Conservation (phyloP, 2,888 invertebrate genomes). For the Drosophila yooni region DNA sequence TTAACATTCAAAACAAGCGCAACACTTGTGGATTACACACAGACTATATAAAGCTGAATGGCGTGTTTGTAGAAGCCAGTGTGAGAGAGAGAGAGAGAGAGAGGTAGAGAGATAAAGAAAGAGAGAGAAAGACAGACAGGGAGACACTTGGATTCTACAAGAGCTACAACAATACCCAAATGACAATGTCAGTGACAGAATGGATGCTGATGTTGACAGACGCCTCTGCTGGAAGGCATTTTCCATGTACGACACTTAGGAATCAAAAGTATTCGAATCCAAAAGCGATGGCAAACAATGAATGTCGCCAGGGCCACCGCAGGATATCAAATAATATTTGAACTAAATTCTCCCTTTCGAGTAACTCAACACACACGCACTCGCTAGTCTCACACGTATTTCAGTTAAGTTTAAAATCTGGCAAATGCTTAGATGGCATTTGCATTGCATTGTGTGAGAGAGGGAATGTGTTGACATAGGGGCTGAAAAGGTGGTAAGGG, state of each 20-base stretch:
- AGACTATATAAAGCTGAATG: conserved; percentile 6
- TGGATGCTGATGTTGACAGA: conserved; percentile 58
- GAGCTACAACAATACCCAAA: conserved; percentile 64
- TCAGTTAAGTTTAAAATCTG: conserved; percentile 52
- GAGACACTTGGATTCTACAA: neutral
- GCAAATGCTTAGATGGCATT: conserved; percentile 49
- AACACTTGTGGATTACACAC: conserved; percentile 69
- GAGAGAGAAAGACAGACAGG: neutral
- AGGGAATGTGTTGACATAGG: conserved; percentile 38
- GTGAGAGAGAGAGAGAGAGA: neutral
- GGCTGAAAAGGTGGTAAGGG: conserved; percentile 1
- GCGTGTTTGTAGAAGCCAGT: conserved; percentile 10
- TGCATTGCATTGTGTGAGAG: conserved; percentile 26
- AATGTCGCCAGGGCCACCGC: conserved; percentile 66
- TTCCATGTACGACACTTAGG: conserved; percentile 44
- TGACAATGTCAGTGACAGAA: conserved; percentile 73
- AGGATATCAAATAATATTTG: conserved; percentile 80
- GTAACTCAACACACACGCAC: conserved; percentile 1
- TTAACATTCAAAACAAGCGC: conserved; percentile 79
- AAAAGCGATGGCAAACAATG: conserved; percentile 74
- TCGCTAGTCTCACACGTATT: conserved; percentile 30
- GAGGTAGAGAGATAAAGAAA: neutral
- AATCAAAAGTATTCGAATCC: conserved; percentile 66
- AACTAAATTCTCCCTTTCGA: conserved; percentile 51
- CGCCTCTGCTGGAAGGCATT: conserved; percentile 43